Evolutionary conservation across 2,888 invertebrate species (phyloP), one percentile per base, ranked within the genome.

Genomic region (Imbricaverruca yamaguchii): DNA sequence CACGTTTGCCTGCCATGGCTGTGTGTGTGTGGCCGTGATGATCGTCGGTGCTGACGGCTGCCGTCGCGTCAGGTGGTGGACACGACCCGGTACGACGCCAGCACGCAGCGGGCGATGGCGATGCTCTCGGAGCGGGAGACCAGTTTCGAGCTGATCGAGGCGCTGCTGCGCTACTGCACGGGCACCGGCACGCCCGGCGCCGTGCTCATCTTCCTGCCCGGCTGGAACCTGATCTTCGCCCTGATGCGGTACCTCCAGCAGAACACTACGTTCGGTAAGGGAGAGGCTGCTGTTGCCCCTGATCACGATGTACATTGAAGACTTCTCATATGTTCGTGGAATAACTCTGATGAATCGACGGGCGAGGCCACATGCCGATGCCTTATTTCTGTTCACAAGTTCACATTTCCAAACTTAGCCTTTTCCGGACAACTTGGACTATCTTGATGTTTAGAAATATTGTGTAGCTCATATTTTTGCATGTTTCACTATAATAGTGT

Each of bases 211-310:
- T 99, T 98, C 87, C 89, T 98, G 0, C 97, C 98, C 0, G 98
- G 98, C 0, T 98, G 98, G 98, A 97, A 96, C 89, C 89, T 97
- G 21, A 99, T 99, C 85, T 96, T 96, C 88, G 93, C 94, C 0
- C 89, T 98, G 80, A 92, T 96, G 92, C 93, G 93, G 86, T 93
- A 92, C 85, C 89, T 98, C 61, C 92, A 93, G 85, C 91, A 91
- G 82, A 93, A 94, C 86, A 90, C 91, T 0, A 86, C 90, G 53
- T 95, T 95, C 86, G 92, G 94, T 84, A 88, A 90, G 85, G 87
- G 53, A 84, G 39, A 39, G 39, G 39, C 39, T 4, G 39, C 39
- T 39, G 39, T 39, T 39, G 39, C 39, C 39, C 39, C 39, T 39
- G 39, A 39, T 39, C 39, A 39, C 4, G 39, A 39, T 39, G 39